Conservation (phyloP, 2,888 invertebrate genomes). For the Megaustenia siamemsis region DNA sequence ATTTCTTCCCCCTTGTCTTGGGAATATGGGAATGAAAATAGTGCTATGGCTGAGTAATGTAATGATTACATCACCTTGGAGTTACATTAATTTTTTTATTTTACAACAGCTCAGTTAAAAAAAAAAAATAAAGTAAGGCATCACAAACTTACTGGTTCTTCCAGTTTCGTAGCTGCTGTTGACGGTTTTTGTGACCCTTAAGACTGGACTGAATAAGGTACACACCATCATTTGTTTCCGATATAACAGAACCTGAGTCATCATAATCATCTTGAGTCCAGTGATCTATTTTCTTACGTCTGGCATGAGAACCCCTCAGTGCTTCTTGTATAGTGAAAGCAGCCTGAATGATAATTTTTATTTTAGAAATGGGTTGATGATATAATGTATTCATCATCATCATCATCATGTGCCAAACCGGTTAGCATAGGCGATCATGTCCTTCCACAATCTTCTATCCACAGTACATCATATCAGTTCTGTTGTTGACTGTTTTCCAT, state of each 20-base stretch:
- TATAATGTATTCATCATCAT: too few relatives aligned
- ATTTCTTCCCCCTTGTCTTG: too few relatives aligned
- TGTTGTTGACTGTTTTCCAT: too few relatives aligned
- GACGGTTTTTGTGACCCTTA: slow-evolving; percentile 64
- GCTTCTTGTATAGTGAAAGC: slow-evolving; percentile 72
- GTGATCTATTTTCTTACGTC: slow-evolving; percentile 55
- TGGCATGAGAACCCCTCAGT: slow-evolving; percentile 68
- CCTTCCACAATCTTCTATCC: too few relatives aligned
- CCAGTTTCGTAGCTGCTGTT: slow-evolving; percentile 53
- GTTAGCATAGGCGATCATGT: too few relatives aligned
- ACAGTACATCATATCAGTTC: too few relatives aligned
- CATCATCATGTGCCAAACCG: too few relatives aligned
- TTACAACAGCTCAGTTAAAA: too few relatives aligned
- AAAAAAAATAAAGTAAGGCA: not conserved
- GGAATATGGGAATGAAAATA: not conserved
- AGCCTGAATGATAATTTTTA: slow-evolving; percentile 65
- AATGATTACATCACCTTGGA: too few relatives aligned
- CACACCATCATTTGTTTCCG: slow-evolving; percentile 64
- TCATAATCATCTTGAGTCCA: slow-evolving; percentile 58
- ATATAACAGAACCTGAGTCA: slow-evolving; percentile 50
- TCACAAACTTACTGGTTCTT: slow-evolving; percentile 41
- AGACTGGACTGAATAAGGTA: slow-evolving; percentile 71
- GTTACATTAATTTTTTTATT: too few relatives aligned
- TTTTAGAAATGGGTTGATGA: too few relatives aligned
- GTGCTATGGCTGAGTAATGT: too few relatives aligned